Conservation (phyloP, 2,113 vertebrate genomes). For the Pelobates fuscus region DNA sequence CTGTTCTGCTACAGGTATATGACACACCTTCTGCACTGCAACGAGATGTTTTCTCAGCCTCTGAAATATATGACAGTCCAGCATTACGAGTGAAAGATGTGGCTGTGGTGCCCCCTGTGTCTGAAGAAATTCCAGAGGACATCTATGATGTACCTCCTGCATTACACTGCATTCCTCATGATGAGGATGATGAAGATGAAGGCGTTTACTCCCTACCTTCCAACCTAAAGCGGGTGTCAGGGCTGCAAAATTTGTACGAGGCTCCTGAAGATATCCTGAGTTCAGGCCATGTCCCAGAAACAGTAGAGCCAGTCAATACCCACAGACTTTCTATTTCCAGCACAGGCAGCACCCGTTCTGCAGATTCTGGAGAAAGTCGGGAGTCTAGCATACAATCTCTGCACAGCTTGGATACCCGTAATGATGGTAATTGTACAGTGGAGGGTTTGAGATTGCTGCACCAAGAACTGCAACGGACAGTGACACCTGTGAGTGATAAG, state of each 20-base stretch:
- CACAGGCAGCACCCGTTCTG: slow-evolving; percentile 72
- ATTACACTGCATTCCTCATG: slow-evolving; percentile 45
- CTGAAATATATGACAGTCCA: slow-evolving; percentile 63
- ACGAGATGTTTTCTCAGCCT: slow-evolving; percentile 48
- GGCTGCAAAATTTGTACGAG: slow-evolving; percentile 62
- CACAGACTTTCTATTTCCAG: slow-evolving; percentile 73
- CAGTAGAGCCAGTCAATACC: slow-evolving; percentile 37
- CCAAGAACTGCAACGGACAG: slow-evolving; percentile 66
- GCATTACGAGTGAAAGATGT: slow-evolving; percentile 55
- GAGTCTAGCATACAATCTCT: slow-evolving; percentile 16
- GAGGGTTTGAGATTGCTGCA: slow-evolving; percentile 63
- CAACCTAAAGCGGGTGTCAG: slow-evolving; percentile 65
- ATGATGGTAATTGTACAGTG: slow-evolving; percentile 28
- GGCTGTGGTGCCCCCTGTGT: slow-evolving; percentile 2
- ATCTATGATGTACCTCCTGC: slow-evolving; percentile 63
- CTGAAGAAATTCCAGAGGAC: slow-evolving; percentile 53
- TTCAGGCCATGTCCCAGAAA: slow-evolving; percentile 45
- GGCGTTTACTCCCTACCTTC: slow-evolving; percentile 59
- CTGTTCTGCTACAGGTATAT: slow-evolving; percentile 63
- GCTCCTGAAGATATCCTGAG: slow-evolving; percentile 62
- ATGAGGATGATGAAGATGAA: slow-evolving; percentile 57
- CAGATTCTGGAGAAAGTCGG: slow-evolving; percentile 50
- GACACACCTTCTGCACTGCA: slow-evolving; percentile 75
- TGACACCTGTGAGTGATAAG: slow-evolving; percentile 18
- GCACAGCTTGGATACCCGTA: slow-evolving; percentile 15